These are phyloP conservation scores for Bombus breviceps DNA, from an alignment of 1,140 invertebrate species.

Conservation along the genomic window DNA sequence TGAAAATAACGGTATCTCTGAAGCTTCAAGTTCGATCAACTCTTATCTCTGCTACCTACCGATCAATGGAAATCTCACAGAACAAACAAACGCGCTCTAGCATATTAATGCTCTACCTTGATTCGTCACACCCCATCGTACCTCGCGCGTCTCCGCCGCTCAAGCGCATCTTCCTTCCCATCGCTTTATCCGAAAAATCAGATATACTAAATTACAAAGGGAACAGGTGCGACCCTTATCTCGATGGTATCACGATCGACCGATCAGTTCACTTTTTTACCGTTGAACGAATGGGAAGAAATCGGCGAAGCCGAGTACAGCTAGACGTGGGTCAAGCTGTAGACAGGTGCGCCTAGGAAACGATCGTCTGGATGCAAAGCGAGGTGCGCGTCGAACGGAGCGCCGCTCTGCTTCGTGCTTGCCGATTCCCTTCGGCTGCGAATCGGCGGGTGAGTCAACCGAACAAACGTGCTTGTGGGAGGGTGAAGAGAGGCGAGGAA, in stretches of 20 bases:
- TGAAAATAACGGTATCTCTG: too few relatives aligned
- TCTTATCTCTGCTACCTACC: neutral
- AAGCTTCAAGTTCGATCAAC: too few relatives aligned
- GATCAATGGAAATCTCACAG: neutral
- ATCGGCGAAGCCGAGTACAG: neutral
- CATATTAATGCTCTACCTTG: neutral
- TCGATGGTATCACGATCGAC: neutral
- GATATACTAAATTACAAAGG: neutral
- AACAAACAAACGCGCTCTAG: neutral
- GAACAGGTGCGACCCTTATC: neutral
- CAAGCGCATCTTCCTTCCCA: too few relatives aligned
- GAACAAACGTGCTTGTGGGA: neutral
- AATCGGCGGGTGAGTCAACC: conserved; percentile 50
- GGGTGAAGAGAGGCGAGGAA: neutral
- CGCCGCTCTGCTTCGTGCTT: conserved; percentile 33
- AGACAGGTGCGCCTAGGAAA: conserved; percentile 27
- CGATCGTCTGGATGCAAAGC: conserved; percentile 30
- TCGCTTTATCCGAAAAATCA: neutral
- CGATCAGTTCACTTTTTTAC: neutral
- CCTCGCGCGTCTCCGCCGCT: too few relatives aligned
- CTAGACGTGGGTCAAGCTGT: neutral
- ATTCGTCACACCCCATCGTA: neutral
- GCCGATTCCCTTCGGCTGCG: conserved; percentile 49
- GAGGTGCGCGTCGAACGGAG: neutral
- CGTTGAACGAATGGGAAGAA: neutral